These are phyloP conservation scores for Apodemus agrarius DNA, from an alignment of 2,797 vertebrate species.

Conservation along the genomic window DNA sequence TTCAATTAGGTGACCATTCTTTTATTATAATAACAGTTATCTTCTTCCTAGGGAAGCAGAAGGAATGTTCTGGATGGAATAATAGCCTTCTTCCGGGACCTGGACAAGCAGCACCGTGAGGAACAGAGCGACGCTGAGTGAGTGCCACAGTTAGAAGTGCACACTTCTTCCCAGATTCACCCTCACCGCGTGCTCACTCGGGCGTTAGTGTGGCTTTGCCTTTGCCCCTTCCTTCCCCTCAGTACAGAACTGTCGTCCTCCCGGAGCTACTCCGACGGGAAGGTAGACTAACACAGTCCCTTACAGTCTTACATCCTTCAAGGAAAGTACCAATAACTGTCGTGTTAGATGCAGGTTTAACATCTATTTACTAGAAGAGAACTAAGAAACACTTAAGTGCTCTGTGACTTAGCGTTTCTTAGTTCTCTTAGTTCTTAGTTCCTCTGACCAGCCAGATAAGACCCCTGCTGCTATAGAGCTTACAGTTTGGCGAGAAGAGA, in stretches of 20 bases:
- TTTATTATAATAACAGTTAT: neutral
- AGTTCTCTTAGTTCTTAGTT: neutral
- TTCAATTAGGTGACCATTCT: neutral
- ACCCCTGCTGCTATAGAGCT: neutral
- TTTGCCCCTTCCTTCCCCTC: neutral
- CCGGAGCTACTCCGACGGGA: neutral
- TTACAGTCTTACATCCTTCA: neutral
- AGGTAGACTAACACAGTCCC: neutral
- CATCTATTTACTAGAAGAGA: neutral
- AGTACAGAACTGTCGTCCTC: neutral
- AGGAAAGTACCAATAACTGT: neutral
- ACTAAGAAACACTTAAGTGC: neutral
- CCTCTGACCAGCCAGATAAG: neutral
- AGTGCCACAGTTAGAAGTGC: conserved; percentile 81
- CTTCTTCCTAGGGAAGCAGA: conserved; percentile 92
- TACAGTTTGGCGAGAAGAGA: conserved; percentile 43
- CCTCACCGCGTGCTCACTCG: neutral
- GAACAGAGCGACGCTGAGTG: conserved; percentile 92
- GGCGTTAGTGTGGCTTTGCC: neutral
- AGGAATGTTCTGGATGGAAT: conserved; percentile 94
- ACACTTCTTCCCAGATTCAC: neutral
- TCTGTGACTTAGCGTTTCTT: neutral
- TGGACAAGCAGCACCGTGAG: conserved; percentile 91
- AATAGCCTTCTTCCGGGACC: conserved; percentile 92
- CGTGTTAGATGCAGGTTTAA: neutral